Percentiles rank a stretch among this genome's conserved stretches.
Conservation (phyloP, 2,797 vertebrate genomes). For the Sitta carolinensis region DNA sequence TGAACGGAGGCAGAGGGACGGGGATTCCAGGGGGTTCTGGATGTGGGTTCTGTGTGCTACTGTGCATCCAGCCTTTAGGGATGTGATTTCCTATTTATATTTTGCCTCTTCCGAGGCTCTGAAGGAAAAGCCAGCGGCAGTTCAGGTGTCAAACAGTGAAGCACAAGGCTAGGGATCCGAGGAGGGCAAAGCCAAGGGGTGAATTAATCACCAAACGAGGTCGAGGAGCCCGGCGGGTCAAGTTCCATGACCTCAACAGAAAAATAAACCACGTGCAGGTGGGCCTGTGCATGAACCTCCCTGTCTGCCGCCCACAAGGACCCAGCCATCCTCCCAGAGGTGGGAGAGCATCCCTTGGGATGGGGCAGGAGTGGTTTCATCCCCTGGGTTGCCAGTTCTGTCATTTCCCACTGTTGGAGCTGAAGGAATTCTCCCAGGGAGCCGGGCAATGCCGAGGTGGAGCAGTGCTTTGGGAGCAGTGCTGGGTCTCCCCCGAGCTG, state of each 20-base stretch:
- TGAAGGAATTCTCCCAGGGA: background rate
- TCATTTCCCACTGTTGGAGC: background rate
- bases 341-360: background rate
- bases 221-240: background rate
- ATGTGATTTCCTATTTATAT: accelerated
- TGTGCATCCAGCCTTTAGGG: background rate
- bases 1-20: background rate
- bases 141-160: background rate
- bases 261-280: background rate
- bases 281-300: background rate
- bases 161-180: background rate
- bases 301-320: background rate
- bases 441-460: background rate
- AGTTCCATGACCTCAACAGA: background rate
- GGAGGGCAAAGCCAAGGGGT: background rate
- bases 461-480: background rate
- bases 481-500: background rate
- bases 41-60: background rate
- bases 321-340: background rate
- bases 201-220: background rate
- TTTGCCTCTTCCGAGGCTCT: background rate
- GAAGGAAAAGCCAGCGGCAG: background rate
- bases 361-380: background rate
- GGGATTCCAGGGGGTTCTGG: background rate
- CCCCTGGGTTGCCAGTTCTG: accelerated